Percentiles rank a stretch among this genome's conserved stretches.
phyloP scores from a whole-genome alignment of 2,888 invertebrate genomes.

The Oscheius sp. region DNA sequence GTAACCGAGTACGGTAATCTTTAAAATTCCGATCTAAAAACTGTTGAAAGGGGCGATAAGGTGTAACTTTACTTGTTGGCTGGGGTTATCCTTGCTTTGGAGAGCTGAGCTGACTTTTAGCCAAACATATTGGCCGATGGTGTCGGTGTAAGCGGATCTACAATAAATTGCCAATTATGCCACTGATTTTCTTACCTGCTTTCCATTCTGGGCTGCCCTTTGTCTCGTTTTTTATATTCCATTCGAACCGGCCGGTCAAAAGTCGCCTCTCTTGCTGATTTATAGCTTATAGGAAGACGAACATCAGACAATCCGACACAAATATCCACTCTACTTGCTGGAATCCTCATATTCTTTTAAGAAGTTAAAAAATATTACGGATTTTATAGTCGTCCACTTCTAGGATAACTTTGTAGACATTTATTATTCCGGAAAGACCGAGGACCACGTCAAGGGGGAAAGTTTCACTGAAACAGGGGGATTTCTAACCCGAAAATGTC shows the following conservation, averaged over 20 bases:
- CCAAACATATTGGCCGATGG: slow-evolving; percentile 66
- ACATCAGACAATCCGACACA: slow-evolving; percentile 43
- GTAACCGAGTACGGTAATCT: slow-evolving; percentile 50
- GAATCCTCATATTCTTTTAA: slow-evolving; percentile 12
- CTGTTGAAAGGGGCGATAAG: background rate
- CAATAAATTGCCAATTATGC: background rate
- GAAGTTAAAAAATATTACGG: slow-evolving; percentile 44
- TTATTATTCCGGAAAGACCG: slow-evolving; percentile 51
- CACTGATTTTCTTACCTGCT: slow-evolving; percentile 41
- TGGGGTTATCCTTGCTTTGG: slow-evolving; percentile 43
- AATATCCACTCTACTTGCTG: slow-evolving; percentile 46
- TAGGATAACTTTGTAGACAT: slow-evolving; percentile 62
- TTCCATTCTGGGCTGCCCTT: slow-evolving; percentile 49
- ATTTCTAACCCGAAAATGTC: slow-evolving; percentile 16
- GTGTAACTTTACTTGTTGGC: slow-evolving; percentile 40
- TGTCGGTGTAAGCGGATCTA: slow-evolving; percentile 61
- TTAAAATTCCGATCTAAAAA: slow-evolving; percentile 43
- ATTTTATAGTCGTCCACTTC: slow-evolving; percentile 54
- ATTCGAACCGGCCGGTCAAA: slow-evolving; percentile 50
- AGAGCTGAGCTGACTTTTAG: slow-evolving; percentile 59
- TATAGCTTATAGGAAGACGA: slow-evolving; percentile 48
- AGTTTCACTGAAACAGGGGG: slow-evolving; percentile 12
- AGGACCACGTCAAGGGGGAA: slow-evolving; percentile 63
- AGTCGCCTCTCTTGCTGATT: slow-evolving; percentile 57
- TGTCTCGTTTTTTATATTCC: slow-evolving; percentile 45